Evolutionary conservation across 2,797 vertebrate genomes (phyloP), one percentile per base, ranked within the genome.

Genomic region (Acanthurus leucopareius): DNA sequence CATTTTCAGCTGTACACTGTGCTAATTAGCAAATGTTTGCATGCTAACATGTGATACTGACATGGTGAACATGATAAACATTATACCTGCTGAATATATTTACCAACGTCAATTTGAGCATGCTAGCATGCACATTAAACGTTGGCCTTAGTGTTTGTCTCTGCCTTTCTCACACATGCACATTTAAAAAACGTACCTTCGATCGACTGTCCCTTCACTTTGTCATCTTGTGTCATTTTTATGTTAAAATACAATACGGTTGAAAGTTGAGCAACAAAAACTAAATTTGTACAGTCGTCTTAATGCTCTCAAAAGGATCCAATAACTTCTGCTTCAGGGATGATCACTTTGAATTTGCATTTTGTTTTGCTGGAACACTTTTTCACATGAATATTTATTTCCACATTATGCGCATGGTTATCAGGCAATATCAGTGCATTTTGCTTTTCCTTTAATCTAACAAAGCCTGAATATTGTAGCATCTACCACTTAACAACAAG

Each of bases 361-460:
- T 90, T 89, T 85, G 80, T 88, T 91, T 90, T 86, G 73, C 65
- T 63, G 44, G 35, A 85, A 77, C 49, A n/a, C 20, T 84, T 84
- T 83, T 75, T 75, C 54, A 19, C 88, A 90, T 93, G 82, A 91
- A 93, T 93, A 93, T 91, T 87, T 91, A 92, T 91, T 82, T 82
- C 70, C 66, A 69, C 35, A 60, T 74, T 58, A 44, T 87, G 71
- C 19, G 11, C 42, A 44, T 80, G 75, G 71, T 73, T 82, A 84
- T 85, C 78, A 81, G 82, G 63, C 65, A 76, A 67, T 82, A 89
- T 85, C 80, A 71, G 77, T 59, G 72, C 69, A 79, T 86, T 91
- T 89, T 83, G 61, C 82, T 32, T 85, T 84, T 75, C 86, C 88
- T 93, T 92, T 92, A 91, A 92, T 93, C 91, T 91, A 86, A 86